These are phyloP conservation scores for Peromyscus attwateri DNA, from an alignment of 2,797 vertebrate genomes.

Conservation along the genomic window DNA sequence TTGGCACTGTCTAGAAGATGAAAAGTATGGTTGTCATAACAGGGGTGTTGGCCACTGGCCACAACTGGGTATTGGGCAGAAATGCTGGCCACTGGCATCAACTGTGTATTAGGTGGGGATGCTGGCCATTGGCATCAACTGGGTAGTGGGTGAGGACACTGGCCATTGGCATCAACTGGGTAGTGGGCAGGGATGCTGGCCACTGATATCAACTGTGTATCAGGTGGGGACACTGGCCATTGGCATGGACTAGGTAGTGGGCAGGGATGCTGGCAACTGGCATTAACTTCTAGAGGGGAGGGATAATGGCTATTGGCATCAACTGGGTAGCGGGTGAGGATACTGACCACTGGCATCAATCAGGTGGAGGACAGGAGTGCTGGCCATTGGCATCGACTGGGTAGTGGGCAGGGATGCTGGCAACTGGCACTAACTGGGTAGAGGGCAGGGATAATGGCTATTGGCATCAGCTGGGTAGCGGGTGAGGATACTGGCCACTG, in stretches of 20 bases:
- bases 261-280: not conserved
- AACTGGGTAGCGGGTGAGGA: not conserved
- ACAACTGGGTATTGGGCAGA: not conserved
- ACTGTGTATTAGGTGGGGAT: not conserved
- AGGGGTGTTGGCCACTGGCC: not conserved
- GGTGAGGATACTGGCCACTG: not conserved
- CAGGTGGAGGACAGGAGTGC: not conserved
- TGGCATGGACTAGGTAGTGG: not conserved
- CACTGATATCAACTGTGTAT: not conserved
- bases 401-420: not conserved
- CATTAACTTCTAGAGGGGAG: fast-evolving
- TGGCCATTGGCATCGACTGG: too few species aligned
- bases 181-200: not conserved
- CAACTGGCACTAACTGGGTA: not conserved
- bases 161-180: not conserved
- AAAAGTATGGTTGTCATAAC: not conserved
- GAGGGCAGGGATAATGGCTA: not conserved
- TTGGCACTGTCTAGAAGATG: not conserved
- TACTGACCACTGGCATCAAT: not conserved
- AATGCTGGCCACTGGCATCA: not conserved
- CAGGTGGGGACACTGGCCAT: not conserved
- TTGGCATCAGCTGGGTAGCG: not conserved
- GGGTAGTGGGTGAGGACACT: not conserved
- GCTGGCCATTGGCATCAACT: not conserved
- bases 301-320: not conserved